Evolutionary conservation across 1,140 invertebrate species (phyloP).

Genomic region (Neelides sp.): DNA sequence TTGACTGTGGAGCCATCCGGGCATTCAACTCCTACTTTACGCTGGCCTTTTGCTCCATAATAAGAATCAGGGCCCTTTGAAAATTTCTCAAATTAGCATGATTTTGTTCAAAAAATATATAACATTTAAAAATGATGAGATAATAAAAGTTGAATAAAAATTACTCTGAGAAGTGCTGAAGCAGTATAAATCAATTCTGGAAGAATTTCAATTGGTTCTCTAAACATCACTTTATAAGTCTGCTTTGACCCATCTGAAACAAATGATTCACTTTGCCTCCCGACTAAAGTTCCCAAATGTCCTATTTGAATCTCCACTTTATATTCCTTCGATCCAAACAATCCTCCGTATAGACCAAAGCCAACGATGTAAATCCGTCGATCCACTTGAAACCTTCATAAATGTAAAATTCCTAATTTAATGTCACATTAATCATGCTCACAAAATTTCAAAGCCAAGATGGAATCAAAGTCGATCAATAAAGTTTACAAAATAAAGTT

Average conservation of each 20-base stretch:
- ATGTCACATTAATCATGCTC: background rate
- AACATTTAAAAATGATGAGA: background rate
- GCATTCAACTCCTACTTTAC: slow-evolving; percentile 62
- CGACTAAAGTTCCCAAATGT: slow-evolving; percentile 62
- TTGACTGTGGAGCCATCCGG: slow-evolving; percentile 56
- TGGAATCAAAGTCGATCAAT: background rate
- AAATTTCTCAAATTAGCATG: slow-evolving; percentile 32
- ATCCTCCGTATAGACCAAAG: slow-evolving; percentile 77
- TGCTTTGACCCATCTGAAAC: slow-evolving; percentile 66
- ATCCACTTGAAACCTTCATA: slow-evolving; percentile 56
- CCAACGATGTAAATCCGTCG: slow-evolving; percentile 71
- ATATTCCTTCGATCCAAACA: slow-evolving; percentile 69
- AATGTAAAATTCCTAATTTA: background rate
- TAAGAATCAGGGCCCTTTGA: slow-evolving; percentile 78
- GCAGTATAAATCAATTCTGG: slow-evolving; percentile 71
- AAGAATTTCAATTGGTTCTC: slow-evolving; percentile 70
- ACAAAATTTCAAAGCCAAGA: background rate
- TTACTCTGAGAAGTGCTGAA: slow-evolving; percentile 65
- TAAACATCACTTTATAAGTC: slow-evolving; percentile 77
- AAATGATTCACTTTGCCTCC: slow-evolving; percentile 62
- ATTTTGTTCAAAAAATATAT: background rate
- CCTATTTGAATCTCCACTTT: slow-evolving; percentile 65
- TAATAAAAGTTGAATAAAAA: slow-evolving; percentile 15
- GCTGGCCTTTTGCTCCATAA: slow-evolving; percentile 69
- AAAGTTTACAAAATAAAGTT: slow-evolving; percentile 9